Base-by-base conservation (phyloP, 1,140 invertebrate species). In the Drosophila funebris region DNA sequence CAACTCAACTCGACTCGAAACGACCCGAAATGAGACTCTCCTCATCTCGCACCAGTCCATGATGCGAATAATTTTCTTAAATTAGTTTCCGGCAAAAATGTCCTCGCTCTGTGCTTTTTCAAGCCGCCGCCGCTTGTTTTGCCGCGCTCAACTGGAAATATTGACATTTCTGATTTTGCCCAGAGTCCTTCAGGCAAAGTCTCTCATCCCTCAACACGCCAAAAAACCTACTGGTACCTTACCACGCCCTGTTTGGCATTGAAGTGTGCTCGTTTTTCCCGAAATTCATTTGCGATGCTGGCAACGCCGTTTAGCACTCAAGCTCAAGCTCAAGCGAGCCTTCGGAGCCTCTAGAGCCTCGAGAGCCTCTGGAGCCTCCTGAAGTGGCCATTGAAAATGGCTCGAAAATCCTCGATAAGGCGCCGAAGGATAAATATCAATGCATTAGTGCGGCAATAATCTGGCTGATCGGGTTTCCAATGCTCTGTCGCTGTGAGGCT, bases 31-130 rank as follows among this genome's bases (percentile, higher is more conserved):
- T n/a, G n/a, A n/a, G n/a, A n/a, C n/a, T n/a, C n/a, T n/a, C n/a
- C n/a, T n/a, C n/a, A n/a, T n/a, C n/a, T 48, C 24, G 22, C 3
- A 29, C 14, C 46, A 50, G 9, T 9, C 9, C 14, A 6, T 14
- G 57, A 63, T 60, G 50, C 63, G 63, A 61, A 68, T 68, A 78
- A 88, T 76, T 67, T 82, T 82, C 63, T 71, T 72, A 88, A 87
- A 87, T 87, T 87, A 88, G 82, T 87, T 88, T 87, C 82, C 78
- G 69, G 79, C 70, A 67, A 62, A 74, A 81, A 60, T 73, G 52
- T 62, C 67, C 56, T 73, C 39, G 61, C 52, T 66, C 36, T 41
- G 37, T 62, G 52, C 73, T 61, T 77, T 75, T 69, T 64, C 68
- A 66, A 73, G 68, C 63, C 57, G 46, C 80, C 79, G 62, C 61